These are phyloP conservation scores for Plusia festucae DNA, from an alignment of 2,888 invertebrate genomes.

Conservation along the genomic window DNA sequence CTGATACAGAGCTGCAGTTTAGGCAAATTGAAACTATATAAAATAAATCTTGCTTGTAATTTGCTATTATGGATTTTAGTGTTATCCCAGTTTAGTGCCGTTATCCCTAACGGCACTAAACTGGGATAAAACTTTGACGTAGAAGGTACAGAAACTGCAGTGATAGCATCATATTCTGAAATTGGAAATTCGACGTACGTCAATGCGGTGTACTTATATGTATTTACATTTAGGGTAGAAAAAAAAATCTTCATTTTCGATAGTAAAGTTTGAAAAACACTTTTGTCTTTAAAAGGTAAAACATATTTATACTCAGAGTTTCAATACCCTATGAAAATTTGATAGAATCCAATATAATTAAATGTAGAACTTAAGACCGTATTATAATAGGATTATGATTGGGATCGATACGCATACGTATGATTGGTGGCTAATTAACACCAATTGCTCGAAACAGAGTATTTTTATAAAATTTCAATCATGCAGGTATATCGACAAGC, in stretches of 20 bases:
- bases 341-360: too few species aligned
- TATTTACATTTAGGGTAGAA: background rate
- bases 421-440: too few species aligned
- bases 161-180: conserved; percentile 21
- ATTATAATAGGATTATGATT: too few species aligned
- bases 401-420: too few species aligned
- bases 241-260: background rate
- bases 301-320: too few species aligned
- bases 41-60: conserved; percentile 46
- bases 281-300: background rate
- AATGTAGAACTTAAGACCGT: too few species aligned
- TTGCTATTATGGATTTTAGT: conserved; percentile 25
- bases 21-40: conserved; percentile 60
- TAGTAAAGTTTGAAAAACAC: background rate
- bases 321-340: too few species aligned
- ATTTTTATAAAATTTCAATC: background rate
- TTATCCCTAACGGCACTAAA: too few species aligned
- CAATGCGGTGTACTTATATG: background rate
- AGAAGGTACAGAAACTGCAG: conserved; percentile 26
- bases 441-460: too few species aligned
- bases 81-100: conserved; percentile 7
- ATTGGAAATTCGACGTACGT: conserved; percentile 17
- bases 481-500: background rate
- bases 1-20: conserved; percentile 58
- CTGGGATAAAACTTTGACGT: conserved; percentile 12